Percentiles rank a stretch among this genome's conserved stretches.
Conservation (phyloP, 2,797 vertebrate genomes). For the Pogonophryne albipinna region DNA sequence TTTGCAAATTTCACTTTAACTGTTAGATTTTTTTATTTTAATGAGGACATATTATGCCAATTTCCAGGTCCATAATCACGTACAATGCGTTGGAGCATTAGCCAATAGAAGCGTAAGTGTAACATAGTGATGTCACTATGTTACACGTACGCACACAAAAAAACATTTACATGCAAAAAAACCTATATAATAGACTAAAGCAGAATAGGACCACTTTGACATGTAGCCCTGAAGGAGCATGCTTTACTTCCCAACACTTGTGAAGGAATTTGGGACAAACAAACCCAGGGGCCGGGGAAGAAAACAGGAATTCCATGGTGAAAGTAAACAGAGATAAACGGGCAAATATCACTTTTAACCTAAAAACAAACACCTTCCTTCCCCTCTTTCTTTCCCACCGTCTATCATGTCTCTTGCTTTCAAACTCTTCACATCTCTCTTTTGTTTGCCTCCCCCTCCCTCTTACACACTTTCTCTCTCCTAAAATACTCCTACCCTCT, state of each 20-base stretch:
- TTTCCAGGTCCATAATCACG: too few species aligned
- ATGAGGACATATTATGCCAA: too few species aligned
- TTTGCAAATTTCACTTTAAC: too few species aligned
- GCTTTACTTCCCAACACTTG: not conserved
- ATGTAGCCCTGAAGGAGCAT: not conserved
- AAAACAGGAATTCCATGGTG: not conserved
- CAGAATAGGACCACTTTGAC: not conserved
- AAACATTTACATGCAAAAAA: too few species aligned
- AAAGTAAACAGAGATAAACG: not conserved
- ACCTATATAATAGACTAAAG: too few species aligned
- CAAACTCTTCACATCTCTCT: constrained; percentile 16
- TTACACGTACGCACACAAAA: too few species aligned
- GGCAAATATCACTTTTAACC: not conserved
- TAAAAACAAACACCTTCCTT: not conserved
- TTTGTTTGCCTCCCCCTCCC: not conserved
- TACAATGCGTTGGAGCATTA: too few species aligned
- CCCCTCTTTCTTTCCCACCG: not conserved
- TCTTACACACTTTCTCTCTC: constrained; percentile 31
- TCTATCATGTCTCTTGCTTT: constrained; percentile 24
- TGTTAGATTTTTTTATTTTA: too few species aligned
- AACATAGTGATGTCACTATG: too few species aligned
- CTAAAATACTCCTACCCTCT: constrained; percentile 25
- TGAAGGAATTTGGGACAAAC: not conserved
- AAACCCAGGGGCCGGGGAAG: not conserved
- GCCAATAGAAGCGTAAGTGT: too few species aligned